Evolutionary conservation across 2,797 vertebrate species (phyloP), one percentile per base, ranked within the genome.

Genomic region (Ctenopoma multispine): DNA sequence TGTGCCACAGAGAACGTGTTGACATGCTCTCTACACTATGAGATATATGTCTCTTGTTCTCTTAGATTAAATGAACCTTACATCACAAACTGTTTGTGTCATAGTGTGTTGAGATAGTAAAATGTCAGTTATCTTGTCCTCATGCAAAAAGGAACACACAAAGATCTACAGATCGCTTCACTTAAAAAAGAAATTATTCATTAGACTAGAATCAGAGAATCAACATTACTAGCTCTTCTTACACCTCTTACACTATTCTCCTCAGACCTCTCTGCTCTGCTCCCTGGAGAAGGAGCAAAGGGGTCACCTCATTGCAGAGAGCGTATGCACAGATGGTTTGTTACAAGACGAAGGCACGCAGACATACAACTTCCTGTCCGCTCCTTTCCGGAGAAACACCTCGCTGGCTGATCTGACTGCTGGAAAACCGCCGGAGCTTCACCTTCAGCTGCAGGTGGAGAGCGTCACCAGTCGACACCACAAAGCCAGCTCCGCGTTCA

Each of bases 401-500:
- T 92, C 94, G n/a, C 90, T 99, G 71, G 94, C 94, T 14, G 96
- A 99, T 66, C 78, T 97, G 64, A 90, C 89, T 0, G 74, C 85
- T 29, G 41, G 84, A 3, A 90, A 80, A 53, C 79, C 90, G 0
- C 84, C 85, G 31, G 94, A 95, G 48, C 94, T 99, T 49, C 94
- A 96, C 1, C 92, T 99, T 63, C 96, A 97, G 70, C 94, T 99
- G 63, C 94, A 97, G 67, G 90, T 94, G 3, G 96, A 98, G 72
- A 92, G 95, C 4, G 96, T 98, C 77, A 98, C 95, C 59, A 95
- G 92, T 69, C 94, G 95, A 49, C 95, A 99, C 87, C 96, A 98
- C 87, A 99, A 97, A 90, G 95, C 93, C 73, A 97, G 94, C 84
- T 99, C 97, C 4, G 93, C 93, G 48, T 99, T 99, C 83, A 97